phyloP scores from a whole-genome alignment of 64 coral and sea anemone species.

The Anthopleura sola region DNA sequence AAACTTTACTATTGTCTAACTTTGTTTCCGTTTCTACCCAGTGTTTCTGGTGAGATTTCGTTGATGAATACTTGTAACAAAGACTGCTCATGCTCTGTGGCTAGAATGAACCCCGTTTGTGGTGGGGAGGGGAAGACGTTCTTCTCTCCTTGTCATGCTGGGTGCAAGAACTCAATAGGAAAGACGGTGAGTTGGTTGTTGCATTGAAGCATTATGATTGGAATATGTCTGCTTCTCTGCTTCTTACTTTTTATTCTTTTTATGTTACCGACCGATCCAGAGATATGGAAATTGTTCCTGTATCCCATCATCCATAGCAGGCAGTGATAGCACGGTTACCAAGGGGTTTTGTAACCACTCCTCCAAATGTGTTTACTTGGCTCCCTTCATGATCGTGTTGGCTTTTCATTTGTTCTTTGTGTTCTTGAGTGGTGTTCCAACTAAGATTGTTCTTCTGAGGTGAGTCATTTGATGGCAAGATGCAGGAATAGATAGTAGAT shows the following conservation, averaged over 20 bases:
- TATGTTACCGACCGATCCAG: not conserved
- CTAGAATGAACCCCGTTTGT: slow-evolving; percentile 36
- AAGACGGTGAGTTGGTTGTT: not conserved
- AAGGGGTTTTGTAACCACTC: slow-evolving; percentile 7
- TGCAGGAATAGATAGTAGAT: not conserved
- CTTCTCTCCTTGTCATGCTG: slow-evolving; percentile 66
- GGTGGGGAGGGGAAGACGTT: slow-evolving; percentile 47
- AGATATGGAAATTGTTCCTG: slow-evolving; percentile 3
- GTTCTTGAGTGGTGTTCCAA: not conserved
- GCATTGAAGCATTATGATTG: not conserved
- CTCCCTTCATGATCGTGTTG: not conserved
- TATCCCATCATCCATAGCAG: not conserved
- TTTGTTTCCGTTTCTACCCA: not conserved
- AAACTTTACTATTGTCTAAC: not conserved
- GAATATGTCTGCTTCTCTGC: too few species aligned
- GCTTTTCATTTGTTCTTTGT: not conserved
- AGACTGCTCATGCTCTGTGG: slow-evolving; percentile 34
- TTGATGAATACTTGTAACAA: slow-evolving; percentile 26
- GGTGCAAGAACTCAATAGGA: slow-evolving; percentile 29
- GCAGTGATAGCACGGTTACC: not conserved
- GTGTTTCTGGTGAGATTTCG: not conserved
- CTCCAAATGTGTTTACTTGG: not conserved
- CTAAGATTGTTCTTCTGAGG: not conserved
- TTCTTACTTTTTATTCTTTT: not conserved
- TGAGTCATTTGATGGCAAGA: not conserved